Conservation (phyloP, 2,797 vertebrate species). For the Ibycter americanus region DNA sequence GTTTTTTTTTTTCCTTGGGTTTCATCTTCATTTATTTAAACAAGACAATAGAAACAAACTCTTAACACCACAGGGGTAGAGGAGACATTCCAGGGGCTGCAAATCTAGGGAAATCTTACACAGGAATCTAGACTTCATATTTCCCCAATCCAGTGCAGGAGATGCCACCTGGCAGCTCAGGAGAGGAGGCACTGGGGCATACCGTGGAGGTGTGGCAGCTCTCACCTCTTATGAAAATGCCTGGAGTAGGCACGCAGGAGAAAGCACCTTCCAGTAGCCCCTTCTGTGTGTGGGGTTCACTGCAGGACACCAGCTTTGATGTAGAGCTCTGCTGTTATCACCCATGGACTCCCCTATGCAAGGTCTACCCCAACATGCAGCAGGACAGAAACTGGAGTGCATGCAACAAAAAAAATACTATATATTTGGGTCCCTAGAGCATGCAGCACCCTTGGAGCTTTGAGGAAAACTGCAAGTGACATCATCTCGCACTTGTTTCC, state of each 20-base stretch:
- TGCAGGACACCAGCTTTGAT: background rate
- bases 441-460: background rate
- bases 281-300: background rate
- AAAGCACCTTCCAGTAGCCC: background rate
- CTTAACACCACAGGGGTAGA: rapidly evolving
- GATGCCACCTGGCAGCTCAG: background rate
- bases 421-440: background rate
- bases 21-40: background rate
- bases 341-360: rapidly evolving
- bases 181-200: background rate
- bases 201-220: background rate
- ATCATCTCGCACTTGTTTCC: rapidly evolving
- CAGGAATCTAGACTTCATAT: background rate
- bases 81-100: background rate
- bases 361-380: background rate
- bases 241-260: background rate
- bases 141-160: background rate
- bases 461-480: background rate
- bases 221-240: background rate
- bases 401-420: rapidly evolving
- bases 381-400: background rate
- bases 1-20: background rate
- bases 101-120: background rate
- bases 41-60: background rate
- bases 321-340: background rate